phyloP scores from a whole-genome alignment of 2,888 invertebrate genomes.

The Aspidapion aeneum region DNA sequence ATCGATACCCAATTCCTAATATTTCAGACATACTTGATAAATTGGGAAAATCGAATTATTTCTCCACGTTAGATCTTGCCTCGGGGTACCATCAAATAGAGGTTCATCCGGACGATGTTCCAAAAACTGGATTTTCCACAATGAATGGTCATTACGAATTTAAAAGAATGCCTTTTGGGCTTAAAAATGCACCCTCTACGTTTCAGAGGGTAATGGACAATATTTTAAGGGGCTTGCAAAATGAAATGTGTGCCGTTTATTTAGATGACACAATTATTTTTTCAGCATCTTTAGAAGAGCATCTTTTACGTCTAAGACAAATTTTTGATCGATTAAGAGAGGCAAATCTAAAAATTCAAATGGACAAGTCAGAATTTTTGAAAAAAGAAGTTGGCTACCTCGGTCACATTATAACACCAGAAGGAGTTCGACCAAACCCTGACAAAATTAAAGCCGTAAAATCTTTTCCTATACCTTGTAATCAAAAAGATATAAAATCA shows the following conservation, averaged over 20 bases:
- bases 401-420: not conserved
- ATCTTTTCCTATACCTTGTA: conserved; percentile 17
- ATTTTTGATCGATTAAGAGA: not conserved
- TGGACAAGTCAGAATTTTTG: not conserved
- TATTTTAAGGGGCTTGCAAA: not conserved
- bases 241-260: conserved; percentile 1
- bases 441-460: conserved; percentile 12
- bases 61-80: not conserved
- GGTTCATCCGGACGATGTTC: not conserved
- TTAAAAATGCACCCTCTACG: not conserved
- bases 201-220: conserved; percentile 2
- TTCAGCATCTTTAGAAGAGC: not conserved
- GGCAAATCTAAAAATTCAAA: not conserved
- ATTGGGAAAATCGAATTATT: not conserved
- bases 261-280: not conserved
- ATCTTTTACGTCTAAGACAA: not conserved
- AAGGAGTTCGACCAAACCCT: not conserved
- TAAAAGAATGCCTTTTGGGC: no score
- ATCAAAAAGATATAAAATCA: conserved; percentile 18
- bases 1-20: not conserved
- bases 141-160: not conserved
- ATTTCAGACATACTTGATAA: not conserved
- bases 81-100: not conserved
- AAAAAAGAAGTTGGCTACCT: not conserved
- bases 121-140: conserved; percentile 2